Conservation (phyloP, 2,797 vertebrate genomes). For the Heterohyrax brucei region DNA sequence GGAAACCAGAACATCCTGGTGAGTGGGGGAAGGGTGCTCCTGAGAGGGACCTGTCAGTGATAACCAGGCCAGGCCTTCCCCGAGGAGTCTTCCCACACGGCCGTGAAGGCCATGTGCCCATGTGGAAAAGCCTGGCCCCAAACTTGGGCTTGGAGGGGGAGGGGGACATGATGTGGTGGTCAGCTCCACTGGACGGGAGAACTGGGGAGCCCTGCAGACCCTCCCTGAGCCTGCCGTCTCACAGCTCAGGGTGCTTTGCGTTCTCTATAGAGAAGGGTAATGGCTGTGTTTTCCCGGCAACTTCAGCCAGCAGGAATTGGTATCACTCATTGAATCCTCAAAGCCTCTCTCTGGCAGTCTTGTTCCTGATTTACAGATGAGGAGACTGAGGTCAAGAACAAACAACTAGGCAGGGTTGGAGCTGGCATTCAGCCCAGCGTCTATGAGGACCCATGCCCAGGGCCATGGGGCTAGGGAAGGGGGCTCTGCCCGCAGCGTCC, state of each 20-base stretch:
- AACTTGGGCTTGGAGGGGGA: background rate
- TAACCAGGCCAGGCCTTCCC: background rate
- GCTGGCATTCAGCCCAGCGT: background rate
- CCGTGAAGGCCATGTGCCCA: rapidly evolving
- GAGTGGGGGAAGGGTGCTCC: conserved; percentile 81
- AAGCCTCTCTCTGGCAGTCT: background rate
- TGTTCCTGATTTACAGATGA: background rate
- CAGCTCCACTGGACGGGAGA: rapidly evolving
- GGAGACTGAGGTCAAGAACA: background rate
- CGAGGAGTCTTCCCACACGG: background rate
- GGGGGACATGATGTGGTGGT: background rate
- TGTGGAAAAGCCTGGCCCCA: background rate
- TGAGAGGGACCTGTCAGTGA: too few relatives aligned
- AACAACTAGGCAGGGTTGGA: background rate
- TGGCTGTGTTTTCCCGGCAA: too few relatives aligned
- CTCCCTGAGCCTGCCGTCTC: rapidly evolving
- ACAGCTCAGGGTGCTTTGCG: background rate
- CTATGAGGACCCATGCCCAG: background rate
- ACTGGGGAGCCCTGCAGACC: rapidly evolving
- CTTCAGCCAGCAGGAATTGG: rapidly evolving
- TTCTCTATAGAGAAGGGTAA: rapidly evolving
- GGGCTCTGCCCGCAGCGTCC: rapidly evolving
- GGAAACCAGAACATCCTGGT: conserved; percentile 96
- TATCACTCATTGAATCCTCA: background rate
- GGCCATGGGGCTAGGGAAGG: background rate